These are phyloP conservation scores for Colistium nudipinnis DNA, from an alignment of 2,113 vertebrate genomes.

Conservation along the genomic window DNA sequence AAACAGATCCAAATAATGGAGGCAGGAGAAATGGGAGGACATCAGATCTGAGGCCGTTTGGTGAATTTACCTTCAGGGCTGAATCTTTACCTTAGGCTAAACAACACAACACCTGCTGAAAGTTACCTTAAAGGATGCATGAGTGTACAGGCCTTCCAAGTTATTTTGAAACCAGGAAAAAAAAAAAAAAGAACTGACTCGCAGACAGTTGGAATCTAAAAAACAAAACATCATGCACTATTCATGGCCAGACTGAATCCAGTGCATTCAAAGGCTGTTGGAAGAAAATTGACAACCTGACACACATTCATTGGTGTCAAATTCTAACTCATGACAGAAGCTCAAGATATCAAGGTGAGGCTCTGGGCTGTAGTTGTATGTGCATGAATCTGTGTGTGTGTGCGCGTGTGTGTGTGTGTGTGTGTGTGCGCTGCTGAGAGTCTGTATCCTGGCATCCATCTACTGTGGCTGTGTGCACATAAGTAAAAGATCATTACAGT, in stretches of 20 bases:
- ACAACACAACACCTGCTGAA: slow-evolving; percentile 74
- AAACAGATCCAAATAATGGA: slow-evolving; percentile 30
- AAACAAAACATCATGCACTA: slow-evolving; percentile 83
- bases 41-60: slow-evolving; percentile 57
- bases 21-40: slow-evolving; percentile 43
- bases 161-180: slow-evolving; percentile 76
- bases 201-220: slow-evolving; percentile 77
- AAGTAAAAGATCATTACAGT: slow-evolving; percentile 42
- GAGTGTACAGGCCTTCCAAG: slow-evolving; percentile 66
- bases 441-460: slow-evolving; percentile 38
- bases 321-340: slow-evolving; percentile 82
- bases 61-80: slow-evolving; percentile 66
- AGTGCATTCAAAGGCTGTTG: slow-evolving; percentile 77
- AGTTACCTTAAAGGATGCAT: slow-evolving; percentile 75
- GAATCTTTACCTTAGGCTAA: slow-evolving; percentile 73
- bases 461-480: slow-evolving; percentile 24
- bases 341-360: slow-evolving; percentile 83
- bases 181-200: slow-evolving; percentile 61
- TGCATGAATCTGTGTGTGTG: background rate
- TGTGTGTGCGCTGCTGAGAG: slow-evolving; percentile 26
- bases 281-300: slow-evolving; percentile 81
- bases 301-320: slow-evolving; percentile 83
- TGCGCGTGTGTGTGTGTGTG: slow-evolving; percentile 34
- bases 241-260: slow-evolving; percentile 79
- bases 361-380: slow-evolving; percentile 68